These are phyloP conservation scores for Temnothorax rugatulus DNA, from an alignment of 2,888 invertebrate species.

Conservation along the genomic window DNA sequence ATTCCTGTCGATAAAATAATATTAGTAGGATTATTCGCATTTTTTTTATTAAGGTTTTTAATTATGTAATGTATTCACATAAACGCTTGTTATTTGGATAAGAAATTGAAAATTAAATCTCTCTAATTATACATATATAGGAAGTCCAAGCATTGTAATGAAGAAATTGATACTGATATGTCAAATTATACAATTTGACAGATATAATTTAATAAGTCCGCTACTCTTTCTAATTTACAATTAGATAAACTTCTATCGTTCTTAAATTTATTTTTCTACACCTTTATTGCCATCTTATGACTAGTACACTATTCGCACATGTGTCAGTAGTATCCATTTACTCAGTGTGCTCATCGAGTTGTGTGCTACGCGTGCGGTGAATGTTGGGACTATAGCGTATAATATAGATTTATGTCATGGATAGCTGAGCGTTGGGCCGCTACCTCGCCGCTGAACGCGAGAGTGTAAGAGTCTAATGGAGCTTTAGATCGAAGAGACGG, in stretches of 20 bases:
- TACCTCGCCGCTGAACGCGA: slow-evolving; percentile 44
- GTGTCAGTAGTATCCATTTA: background rate
- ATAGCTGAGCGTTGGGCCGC: slow-evolving; percentile 64
- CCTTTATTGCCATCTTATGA: background rate
- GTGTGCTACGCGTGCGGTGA: slow-evolving; percentile 25
- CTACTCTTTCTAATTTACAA: background rate
- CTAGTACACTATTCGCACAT: background rate
- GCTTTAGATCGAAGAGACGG: slow-evolving; percentile 62
- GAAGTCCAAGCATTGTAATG: background rate
- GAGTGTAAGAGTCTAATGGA: slow-evolving; percentile 63
- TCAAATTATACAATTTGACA: background rate
- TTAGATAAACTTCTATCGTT: background rate
- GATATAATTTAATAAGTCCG: background rate
- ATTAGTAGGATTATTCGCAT: background rate
- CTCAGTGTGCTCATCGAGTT: slow-evolving; percentile 19
- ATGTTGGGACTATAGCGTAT: slow-evolving; percentile 69
- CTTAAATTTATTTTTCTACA: background rate
- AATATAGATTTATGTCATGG: slow-evolving; percentile 81
- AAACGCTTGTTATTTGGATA: background rate
- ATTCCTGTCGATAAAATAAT: background rate
- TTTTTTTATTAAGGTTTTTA: background rate
- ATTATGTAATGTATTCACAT: background rate
- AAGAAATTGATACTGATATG: background rate
- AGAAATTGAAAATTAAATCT: background rate
- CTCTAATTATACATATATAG: background rate